Evolutionary conservation across 1,140 invertebrate species (phyloP), one percentile per base, ranked within the genome.

Genomic region (Zaprionus lachaisei): DNA sequence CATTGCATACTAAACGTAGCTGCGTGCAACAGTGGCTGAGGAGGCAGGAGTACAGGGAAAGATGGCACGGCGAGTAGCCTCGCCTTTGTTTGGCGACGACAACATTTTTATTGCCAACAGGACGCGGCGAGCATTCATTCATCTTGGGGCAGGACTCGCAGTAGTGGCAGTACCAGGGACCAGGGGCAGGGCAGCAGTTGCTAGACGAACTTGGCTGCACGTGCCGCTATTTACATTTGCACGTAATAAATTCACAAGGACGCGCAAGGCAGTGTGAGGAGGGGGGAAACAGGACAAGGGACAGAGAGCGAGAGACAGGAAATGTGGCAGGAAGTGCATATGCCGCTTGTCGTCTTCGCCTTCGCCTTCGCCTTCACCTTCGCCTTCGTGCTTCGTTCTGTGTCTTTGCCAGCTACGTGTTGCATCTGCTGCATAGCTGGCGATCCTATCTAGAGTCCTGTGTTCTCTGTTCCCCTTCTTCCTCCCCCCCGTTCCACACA

Each of bases 191-290:
- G 69, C 49, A 54, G 47, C 24, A 37, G 61, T 41, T 72, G 61
- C 31, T 63, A 54, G 22, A 51, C 47, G 47, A 51, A 51, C 47
- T 51, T 51, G 47, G 47, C 76, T 61, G 90, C 80, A 92, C 90
- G 89, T 91, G 90, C 90, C 72, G 77, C 90, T 90, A 91, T 91
- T 91, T 91, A 91, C 89, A 91, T 90, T 91, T 91, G 82, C 90
- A 91, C 89, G 80, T 91, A 83, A 92, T 91, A 91, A 91, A 91
- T 91, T 90, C 82, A 68, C 49, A 72, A 72, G 68, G 63, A 74
- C 71, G 49, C 62, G 55, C 49, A 28, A 28, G 37, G 28, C 34
- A 56, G 7, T 20, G 20, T 20, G 31, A 69, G 24, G 44, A 12
- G 41, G 4, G 4, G 9, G 2, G 0, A 9, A 11, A 31, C 54